These are phyloP conservation scores for Drosophila leonis DNA, from an alignment of 2,888 invertebrate genomes.

Conservation along the genomic window DNA sequence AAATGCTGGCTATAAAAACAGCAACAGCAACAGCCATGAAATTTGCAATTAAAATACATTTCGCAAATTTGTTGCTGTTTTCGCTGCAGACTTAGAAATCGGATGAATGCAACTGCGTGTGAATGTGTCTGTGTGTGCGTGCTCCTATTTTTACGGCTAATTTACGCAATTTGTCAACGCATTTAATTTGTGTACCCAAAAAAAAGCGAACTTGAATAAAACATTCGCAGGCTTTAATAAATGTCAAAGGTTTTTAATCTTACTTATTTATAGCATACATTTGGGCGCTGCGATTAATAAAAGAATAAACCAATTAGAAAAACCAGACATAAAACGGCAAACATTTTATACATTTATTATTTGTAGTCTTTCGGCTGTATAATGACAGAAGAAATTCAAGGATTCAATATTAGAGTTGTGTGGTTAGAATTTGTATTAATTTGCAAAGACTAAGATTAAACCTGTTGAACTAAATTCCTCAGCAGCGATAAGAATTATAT, in stretches of 20 bases:
- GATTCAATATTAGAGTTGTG: too few relatives aligned
- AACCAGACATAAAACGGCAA: background rate
- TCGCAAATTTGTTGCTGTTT: conserved; percentile 61
- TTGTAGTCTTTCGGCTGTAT: background rate
- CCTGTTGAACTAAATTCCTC: background rate
- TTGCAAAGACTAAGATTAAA: background rate
- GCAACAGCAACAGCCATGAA: conserved; percentile 27
- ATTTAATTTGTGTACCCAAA: conserved; percentile 45
- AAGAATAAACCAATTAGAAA: background rate
- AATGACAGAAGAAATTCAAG: background rate
- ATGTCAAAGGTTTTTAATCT: background rate
- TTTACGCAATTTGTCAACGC: conserved; percentile 63
- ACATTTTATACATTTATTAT: background rate
- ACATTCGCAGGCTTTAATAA: background rate
- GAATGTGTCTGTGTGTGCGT: background rate
- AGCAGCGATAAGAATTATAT: background rate
- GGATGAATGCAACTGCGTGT: background rate
- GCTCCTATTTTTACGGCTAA: conserved; percentile 50
- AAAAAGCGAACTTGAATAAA: conserved; percentile 9
- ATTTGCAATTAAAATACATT: conserved; percentile 75
- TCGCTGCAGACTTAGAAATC: conserved; percentile 21
- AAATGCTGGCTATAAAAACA: conserved; percentile 41
- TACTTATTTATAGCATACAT: conserved; percentile 29
- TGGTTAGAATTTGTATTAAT: background rate
- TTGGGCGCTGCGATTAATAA: background rate